A percentile compares a stretch with the other conserved stretches of the same genome.
Conservation (phyloP, 2,888 invertebrate genomes). For the Phania funesta region DNA sequence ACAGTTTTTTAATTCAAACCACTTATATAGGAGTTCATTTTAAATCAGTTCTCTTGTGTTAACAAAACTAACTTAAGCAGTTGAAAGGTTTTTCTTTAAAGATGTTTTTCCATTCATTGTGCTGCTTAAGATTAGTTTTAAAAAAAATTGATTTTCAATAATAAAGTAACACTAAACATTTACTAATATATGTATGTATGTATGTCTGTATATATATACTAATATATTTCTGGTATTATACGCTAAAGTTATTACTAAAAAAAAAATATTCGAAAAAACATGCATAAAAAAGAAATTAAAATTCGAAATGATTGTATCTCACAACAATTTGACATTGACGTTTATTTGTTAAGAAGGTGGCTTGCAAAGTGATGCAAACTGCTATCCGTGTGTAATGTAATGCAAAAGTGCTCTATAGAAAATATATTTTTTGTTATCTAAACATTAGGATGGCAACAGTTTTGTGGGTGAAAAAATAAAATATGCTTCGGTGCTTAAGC, state of each 20-base stretch:
- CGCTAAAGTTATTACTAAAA: slow-evolving; percentile 30
- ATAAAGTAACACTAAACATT: slow-evolving; percentile 50
- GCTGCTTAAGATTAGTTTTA: slow-evolving; percentile 42
- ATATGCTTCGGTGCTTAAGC: no score
- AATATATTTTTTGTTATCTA: no score
- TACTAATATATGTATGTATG: slow-evolving; percentile 3
- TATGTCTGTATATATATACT: not conserved
- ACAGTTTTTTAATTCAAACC: slow-evolving; percentile 77
- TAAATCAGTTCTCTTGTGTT: slow-evolving; percentile 79
- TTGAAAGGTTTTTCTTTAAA: slow-evolving; percentile 2
- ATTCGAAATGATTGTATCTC: slow-evolving; percentile 80
- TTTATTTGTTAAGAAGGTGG: slow-evolving; percentile 9
- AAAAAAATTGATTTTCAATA: slow-evolving; percentile 17
- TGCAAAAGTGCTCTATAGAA: no score
- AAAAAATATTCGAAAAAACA: slow-evolving; percentile 42
- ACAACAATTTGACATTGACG: slow-evolving; percentile 76
- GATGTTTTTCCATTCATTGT: slow-evolving; percentile 5
- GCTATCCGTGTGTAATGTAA: no score
- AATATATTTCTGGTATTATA: slow-evolving; percentile 19
- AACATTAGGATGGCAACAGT: no score
- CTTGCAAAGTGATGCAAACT: not conserved
- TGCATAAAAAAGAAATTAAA: slow-evolving; percentile 53
- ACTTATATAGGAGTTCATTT: slow-evolving; percentile 75
- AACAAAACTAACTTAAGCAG: slow-evolving; percentile 40
- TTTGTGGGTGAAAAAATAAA: no score